Evolutionary conservation across 2,888 invertebrate species (phyloP), one percentile per base, ranked within the genome.

Genomic region (Conomelus anceps): DNA sequence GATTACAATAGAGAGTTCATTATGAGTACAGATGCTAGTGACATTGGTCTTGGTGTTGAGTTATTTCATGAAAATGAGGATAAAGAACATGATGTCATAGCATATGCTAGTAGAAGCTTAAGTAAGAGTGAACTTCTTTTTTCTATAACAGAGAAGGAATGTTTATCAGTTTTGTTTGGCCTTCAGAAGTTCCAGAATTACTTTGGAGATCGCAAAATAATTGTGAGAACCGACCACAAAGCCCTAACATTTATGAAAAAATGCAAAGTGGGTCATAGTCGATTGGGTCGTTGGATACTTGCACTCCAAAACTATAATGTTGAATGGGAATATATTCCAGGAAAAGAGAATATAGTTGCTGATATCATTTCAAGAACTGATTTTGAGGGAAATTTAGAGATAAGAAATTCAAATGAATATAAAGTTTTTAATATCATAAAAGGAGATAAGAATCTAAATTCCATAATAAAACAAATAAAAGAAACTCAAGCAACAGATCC

Each of bases 281-380:
- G 88, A 7, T 22, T 88, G 22, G 3, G 23, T 20, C 29, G 88
- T 9, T 88, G 88, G 88, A 84, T 41, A 3, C 22, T 88, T 63
- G 41, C 84, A 63, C 23, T 88, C 9, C 88, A 88, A 41, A 41
- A 88, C 22, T 88, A 34, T n/a, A 22, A 22, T 88, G 22, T 88
- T 17, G 41, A 88, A 41, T 63, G 41, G 24, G 84, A 88, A 29
- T 88, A 63, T 88, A 23, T 88, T 84, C 88, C 88, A n/a, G 88
- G 88, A 9, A 88, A 88, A 29, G 23, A 63, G 1, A 88, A 88
- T 22, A 23, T 88, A 22, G 88, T 84, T 6, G 63, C 88, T 11
- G 88, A 88, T 84, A 84, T 88, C 17, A 11, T 88, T 17, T 88
- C 88, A n/a, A 88, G 88, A 41, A 41, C 24, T n/a, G 23, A 22